Conservation (phyloP, 2,888 invertebrate species). For the Boloria selene region DNA sequence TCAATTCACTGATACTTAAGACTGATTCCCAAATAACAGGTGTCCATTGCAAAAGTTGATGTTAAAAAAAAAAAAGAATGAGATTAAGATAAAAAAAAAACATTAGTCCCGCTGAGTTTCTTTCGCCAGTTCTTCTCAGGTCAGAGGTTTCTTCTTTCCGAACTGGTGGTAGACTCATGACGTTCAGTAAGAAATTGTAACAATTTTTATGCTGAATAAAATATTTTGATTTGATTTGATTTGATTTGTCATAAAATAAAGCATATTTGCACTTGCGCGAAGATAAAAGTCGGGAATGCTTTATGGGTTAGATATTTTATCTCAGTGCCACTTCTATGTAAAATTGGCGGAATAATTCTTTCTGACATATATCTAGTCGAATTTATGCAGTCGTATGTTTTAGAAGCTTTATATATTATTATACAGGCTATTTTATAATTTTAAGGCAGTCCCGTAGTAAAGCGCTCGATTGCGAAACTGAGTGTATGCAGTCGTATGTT, state of each 20-base stretch:
- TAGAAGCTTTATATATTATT: conserved; percentile 4
- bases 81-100: no score
- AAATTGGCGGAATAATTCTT: conserved; percentile 32
- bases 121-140: no score
- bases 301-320: conserved; percentile 34
- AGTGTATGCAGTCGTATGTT: conserved; percentile 17
- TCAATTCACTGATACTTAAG: background rate
- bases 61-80: no score
- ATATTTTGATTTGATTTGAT: no score
- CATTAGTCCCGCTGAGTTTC: no score
- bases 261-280: conserved; percentile 15
- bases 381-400: conserved; percentile 21
- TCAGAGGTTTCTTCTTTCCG: no score
- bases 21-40: conserved; percentile 10
- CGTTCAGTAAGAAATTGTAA: no score
- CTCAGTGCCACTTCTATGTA: conserved; percentile 29
- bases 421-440: background rate
- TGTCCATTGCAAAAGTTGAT: conserved; percentile 17
- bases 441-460: no score
- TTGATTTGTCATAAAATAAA: conserved; percentile 22
- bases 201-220: no score
- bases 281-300: conserved; percentile 36
- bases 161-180: no score
- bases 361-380: conserved; percentile 22
- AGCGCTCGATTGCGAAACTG: no score